Conservation (phyloP, 2,888 invertebrate species). For the Odontomyia ornata region DNA sequence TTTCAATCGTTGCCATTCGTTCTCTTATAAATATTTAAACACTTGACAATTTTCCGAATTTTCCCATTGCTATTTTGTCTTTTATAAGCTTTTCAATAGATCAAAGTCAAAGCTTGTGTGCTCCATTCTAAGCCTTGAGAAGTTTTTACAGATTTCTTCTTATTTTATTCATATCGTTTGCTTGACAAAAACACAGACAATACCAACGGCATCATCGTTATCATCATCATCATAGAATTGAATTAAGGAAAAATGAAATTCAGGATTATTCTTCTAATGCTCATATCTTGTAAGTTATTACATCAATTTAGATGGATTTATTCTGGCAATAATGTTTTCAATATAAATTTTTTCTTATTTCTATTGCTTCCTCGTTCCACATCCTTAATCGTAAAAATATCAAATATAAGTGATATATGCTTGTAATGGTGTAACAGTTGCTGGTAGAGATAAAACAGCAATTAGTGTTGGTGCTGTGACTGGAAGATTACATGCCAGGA, state of each 20-base stretch:
- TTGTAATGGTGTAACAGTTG: background rate
- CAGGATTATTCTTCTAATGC: constrained; percentile 14
- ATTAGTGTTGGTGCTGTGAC: too few relatives aligned
- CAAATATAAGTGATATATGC: background rate
- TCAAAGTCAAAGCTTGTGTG: background rate
- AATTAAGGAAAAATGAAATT: constrained; percentile 21
- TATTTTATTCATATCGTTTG: background rate
- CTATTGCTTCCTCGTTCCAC: background rate
- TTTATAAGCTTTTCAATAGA: background rate
- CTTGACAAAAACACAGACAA: too few relatives aligned
- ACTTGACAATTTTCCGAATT: constrained; percentile 6
- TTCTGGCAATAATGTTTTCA: constrained; percentile 24
- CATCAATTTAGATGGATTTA: constrained; percentile 35
- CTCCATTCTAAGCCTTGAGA: background rate
- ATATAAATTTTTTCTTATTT: background rate
- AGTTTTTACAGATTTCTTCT: background rate
- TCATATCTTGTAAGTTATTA: constrained; percentile 17
- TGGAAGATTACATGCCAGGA: background rate
- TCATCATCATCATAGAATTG: background rate
- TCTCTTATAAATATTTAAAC: constrained; percentile 16
- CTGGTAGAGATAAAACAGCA: background rate
- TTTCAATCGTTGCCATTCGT: background rate
- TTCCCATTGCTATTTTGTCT: background rate
- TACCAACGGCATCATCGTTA: background rate
- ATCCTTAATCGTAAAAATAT: background rate